A percentile compares a stretch with the other conserved stretches of the same genome.
phyloP scores from a whole-genome alignment of 2,797 vertebrate species.

The Columba guinea region DNA sequence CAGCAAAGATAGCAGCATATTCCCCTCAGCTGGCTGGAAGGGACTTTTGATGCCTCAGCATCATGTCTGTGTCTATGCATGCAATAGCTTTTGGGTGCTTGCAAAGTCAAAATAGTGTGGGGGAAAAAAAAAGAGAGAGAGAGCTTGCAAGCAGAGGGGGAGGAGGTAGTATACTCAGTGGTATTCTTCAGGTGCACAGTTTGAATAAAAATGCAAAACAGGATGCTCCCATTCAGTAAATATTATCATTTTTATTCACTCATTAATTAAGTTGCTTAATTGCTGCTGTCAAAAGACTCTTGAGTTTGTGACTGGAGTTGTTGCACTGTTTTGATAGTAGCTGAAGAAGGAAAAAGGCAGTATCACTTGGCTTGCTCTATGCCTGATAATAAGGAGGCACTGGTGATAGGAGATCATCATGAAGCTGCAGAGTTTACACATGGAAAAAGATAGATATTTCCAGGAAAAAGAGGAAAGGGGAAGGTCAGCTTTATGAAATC shows the following conservation, averaged over 20 bases:
- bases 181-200: constrained; percentile 77
- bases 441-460: neutral
- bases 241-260: constrained; percentile 87
- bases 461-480: neutral
- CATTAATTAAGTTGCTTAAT: constrained; percentile 90
- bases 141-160: constrained; percentile 1
- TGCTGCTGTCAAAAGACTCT: constrained; percentile 86
- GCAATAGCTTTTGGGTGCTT: neutral
- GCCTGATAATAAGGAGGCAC: neutral
- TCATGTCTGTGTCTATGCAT: neutral
- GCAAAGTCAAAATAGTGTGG: neutral
- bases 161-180: constrained; percentile 24
- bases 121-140: neutral
- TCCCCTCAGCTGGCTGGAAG: constrained; percentile 42
- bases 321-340: constrained; percentile 72
- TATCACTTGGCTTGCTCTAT: neutral
- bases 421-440: neutral
- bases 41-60: constrained; percentile 16
- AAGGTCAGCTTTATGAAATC: neutral
- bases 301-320: constrained; percentile 76
- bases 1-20: constrained; percentile 17
- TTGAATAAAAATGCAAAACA: constrained; percentile 83
- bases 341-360: constrained; percentile 55
- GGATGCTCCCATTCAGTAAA: constrained; percentile 86
- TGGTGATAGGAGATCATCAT: neutral